Conservation (phyloP, 2,113 vertebrate species). For the Proteles cristata region DNA sequence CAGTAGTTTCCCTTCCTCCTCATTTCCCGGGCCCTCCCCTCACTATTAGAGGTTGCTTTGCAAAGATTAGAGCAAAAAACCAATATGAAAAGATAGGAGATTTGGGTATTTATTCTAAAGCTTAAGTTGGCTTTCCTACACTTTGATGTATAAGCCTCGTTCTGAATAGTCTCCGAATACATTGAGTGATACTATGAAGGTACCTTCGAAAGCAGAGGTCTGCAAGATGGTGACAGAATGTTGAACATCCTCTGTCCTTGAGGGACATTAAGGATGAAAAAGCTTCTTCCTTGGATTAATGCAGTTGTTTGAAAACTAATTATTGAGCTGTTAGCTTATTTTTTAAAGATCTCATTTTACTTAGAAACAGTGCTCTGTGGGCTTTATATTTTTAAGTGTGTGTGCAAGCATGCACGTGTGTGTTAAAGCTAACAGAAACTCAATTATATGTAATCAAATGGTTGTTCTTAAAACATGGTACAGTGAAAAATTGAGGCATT, state of each 20-base stretch:
- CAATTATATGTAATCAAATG: constrained; percentile 61
- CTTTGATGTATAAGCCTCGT: constrained; percentile 86
- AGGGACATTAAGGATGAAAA: constrained; percentile 72
- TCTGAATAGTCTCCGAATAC: constrained; percentile 83
- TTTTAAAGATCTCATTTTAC: constrained; percentile 74
- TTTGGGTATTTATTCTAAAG: constrained; percentile 85
- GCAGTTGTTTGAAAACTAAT: constrained; percentile 74
- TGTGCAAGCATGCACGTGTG: not conserved
- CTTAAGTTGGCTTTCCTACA: constrained; percentile 85
- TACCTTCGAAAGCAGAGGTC: constrained; percentile 80
- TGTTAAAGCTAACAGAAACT: constrained; percentile 36
- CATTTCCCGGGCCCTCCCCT: constrained; percentile 65
- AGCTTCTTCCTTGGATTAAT: constrained; percentile 67
- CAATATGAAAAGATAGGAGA: constrained; percentile 85
- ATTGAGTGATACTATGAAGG: constrained; percentile 75
- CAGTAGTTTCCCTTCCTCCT: constrained; percentile 59
- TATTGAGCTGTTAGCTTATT: constrained; percentile 61
- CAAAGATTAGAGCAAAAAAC: constrained; percentile 84
- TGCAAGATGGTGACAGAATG: constrained; percentile 77
- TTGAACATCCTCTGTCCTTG: constrained; percentile 35
- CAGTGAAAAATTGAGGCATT: constrained; percentile 55
- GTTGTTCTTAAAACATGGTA: not conserved
- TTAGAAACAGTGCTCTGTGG: constrained; percentile 64
- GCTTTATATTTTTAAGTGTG: constrained; percentile 46
- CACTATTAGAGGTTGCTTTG: constrained; percentile 75